Base-by-base conservation (phyloP, 1,140 invertebrate genomes). In the Anastrepha obliqua region DNA sequence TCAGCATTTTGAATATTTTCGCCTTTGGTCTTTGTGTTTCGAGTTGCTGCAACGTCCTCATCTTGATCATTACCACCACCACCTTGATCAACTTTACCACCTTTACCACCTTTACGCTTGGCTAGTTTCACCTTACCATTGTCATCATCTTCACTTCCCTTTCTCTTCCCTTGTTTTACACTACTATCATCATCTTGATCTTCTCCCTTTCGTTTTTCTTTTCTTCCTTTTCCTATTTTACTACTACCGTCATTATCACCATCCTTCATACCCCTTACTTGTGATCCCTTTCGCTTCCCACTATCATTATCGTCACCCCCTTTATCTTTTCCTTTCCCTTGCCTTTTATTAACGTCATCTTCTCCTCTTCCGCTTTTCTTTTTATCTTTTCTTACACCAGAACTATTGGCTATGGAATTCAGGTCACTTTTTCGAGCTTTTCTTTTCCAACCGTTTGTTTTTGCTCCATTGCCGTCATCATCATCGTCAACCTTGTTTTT, bases 201-300 rank as follows among this genome's bases (percentile, higher is more conserved):
- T 29, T 29, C 29, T 29, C 29, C 78, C 78, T n/a, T 29, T 15
- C 78, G 44, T 47, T 85, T 85, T 85, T 85, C 55, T 47, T 85
- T 11, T 51, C 8, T n/a, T 44, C 13, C 20, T 62, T 62, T 86
- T 15, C 17, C 55, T 8, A 55, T 86, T 42, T 60, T 44, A 39
- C n/a, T 39, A 17, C n/a, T 2, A 7, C 59, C 39, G 39, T 42
- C n/a, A 39, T 67, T 67, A 39, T 44, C 67, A 4, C 39, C 67
- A 2, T 44, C 65, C 42, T 17, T 74, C 67, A 13, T 17, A 13
- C 17, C 11, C 67, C 42, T 74, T 44, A 17, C 42, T 39, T 74
- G 5, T 62, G 17, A 6, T 15, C 15, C 67, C 42, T 39, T 42
- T 42, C 42, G 2, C 13, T 74, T 39, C 44, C 15, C 17, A 44